Conservation (phyloP, 2,113 vertebrate genomes). For the Rhinolophus sinicus region DNA sequence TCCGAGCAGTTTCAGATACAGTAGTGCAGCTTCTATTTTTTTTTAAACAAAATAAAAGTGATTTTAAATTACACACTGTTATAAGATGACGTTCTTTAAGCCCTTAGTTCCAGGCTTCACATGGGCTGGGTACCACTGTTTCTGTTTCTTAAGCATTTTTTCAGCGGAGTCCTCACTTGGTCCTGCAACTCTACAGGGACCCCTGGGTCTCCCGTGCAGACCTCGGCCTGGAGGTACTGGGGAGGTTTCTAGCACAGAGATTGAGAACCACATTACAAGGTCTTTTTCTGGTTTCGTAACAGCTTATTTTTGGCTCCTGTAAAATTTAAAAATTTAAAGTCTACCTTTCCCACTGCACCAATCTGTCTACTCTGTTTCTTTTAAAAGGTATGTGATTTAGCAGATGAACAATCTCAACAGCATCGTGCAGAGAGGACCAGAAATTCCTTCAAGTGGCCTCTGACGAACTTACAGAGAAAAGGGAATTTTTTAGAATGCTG, state of each 20-base stretch:
- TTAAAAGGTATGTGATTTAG: not conserved
- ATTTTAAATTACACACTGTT: not conserved
- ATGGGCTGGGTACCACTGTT: not conserved
- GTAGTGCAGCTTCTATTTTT: fast-evolving
- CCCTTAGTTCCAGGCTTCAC: not conserved
- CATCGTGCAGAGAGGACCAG: not conserved
- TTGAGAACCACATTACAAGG: not conserved
- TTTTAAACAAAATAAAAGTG: not conserved
- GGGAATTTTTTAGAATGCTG: not conserved
- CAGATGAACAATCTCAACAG: not conserved
- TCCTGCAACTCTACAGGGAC: not conserved
- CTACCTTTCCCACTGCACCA: not conserved
- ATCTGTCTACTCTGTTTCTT: not conserved
- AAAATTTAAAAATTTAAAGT: not conserved
- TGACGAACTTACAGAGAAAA: not conserved
- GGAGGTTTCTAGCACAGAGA: not conserved
- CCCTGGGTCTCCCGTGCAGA: fast-evolving
- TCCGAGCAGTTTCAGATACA: not conserved
- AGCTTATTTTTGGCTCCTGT: not conserved
- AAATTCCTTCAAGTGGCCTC: not conserved
- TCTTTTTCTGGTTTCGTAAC: not conserved
- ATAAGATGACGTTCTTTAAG: not conserved
- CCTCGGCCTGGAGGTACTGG: not conserved
- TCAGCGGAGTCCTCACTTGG: not conserved
- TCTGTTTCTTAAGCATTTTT: not conserved